phyloP scores from a whole-genome alignment of 2,113 vertebrate species.

The Elgaria multicarinata region DNA sequence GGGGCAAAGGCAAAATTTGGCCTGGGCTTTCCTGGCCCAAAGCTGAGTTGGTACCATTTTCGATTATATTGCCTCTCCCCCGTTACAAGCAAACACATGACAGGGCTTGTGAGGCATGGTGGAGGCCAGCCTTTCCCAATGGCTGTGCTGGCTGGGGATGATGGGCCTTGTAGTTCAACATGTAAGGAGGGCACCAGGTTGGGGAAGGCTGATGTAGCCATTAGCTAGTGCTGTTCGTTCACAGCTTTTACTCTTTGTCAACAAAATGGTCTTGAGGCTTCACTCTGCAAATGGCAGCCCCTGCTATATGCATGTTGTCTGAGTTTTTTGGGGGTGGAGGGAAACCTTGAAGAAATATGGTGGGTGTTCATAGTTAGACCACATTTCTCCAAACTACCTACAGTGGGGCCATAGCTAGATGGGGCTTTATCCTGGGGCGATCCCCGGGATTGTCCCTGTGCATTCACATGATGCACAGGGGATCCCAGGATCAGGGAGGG shows the following conservation, averaged over 20 bases:
- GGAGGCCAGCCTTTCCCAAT: neutral
- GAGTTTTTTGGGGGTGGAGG: neutral
- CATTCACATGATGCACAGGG: no score
- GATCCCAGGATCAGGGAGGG: no score
- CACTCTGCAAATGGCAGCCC: neutral
- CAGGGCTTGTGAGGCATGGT: neutral
- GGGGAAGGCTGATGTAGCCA: neutral
- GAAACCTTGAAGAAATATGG: conserved; percentile 3
- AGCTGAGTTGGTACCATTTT: neutral
- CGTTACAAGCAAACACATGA: neutral
- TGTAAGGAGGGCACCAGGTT: no score
- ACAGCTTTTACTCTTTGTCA: neutral
- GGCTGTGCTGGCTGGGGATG: no score
- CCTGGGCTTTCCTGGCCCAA: neutral
- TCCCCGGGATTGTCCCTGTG: no score
- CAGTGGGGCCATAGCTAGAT: no score
- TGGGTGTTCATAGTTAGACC: neutral
- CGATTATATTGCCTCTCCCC: neutral
- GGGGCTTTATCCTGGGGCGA: no score
- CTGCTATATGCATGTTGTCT: conserved; percentile 1
- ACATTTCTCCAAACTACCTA: neutral
- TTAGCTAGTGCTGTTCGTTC: conserved; percentile 9
- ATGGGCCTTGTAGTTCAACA: no score
- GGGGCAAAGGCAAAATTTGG: neutral
- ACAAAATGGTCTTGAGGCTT: conserved; percentile 14